Evolutionary conservation across 2,113 vertebrate species (phyloP).

Genomic region (Entelurus aequoreus): DNA sequence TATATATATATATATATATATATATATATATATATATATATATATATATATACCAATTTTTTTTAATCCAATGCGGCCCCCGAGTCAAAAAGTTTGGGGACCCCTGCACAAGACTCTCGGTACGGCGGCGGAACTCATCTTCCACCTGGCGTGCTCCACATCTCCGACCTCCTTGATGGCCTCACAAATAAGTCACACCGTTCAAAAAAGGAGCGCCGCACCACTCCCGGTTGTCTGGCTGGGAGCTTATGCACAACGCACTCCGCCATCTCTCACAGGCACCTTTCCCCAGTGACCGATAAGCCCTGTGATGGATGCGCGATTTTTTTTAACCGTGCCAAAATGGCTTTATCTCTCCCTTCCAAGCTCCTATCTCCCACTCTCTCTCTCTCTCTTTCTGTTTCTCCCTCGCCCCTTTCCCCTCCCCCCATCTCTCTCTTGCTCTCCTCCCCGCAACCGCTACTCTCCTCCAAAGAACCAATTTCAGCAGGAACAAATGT

Average conservation of each 20-base stretch:
- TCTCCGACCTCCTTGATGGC: constrained; percentile 60
- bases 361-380: constrained; percentile 51
- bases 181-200: constrained; percentile 67
- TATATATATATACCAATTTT: no score
- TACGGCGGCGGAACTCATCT: no score
- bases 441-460: constrained; percentile 8
- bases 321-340: constrained; percentile 62
- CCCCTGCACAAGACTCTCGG: no score
- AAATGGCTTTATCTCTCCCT: constrained; percentile 66
- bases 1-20: no score
- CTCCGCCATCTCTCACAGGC: constrained; percentile 63
- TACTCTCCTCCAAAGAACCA: constrained; percentile 29
- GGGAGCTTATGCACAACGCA: constrained; percentile 50
- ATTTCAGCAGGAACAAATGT: constrained; percentile 48
- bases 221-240: constrained; percentile 58
- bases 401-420: neutral
- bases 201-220: constrained; percentile 63
- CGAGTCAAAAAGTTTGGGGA: no score
- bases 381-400: constrained; percentile 25
- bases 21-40: no score
- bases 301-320: constrained; percentile 67
- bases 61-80: no score
- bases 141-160: constrained; percentile 63
- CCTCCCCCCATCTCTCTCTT: constrained; percentile 23
- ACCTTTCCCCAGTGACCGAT: constrained; percentile 69